Evolutionary conservation across 2,113 vertebrate species (phyloP).

Genomic region (Romanogobio albipinnatus): DNA sequence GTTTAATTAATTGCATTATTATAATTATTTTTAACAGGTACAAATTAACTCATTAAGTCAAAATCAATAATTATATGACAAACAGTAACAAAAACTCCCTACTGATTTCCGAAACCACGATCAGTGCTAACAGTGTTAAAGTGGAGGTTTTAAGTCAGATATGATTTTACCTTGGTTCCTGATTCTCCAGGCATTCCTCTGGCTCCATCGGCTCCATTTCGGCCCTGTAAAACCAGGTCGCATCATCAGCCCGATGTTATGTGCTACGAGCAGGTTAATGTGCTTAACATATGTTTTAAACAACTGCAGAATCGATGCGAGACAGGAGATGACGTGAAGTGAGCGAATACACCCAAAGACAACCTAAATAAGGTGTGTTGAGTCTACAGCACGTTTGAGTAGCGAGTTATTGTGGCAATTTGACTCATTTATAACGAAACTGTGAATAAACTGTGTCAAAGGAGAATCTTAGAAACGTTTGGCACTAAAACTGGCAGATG

Average conservation of each 20-base stretch:
- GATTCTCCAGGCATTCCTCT: slow-evolving; percentile 94
- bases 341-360: slow-evolving; percentile 9
- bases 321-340: slow-evolving; percentile 19
- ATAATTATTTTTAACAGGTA: not conserved
- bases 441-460: slow-evolving; percentile 51
- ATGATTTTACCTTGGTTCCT: slow-evolving; percentile 83
- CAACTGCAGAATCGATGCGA: slow-evolving; percentile 19
- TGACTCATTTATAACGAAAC: slow-evolving; percentile 35
- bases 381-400: slow-evolving; percentile 34
- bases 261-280: slow-evolving; percentile 24
- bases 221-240: slow-evolving; percentile 78
- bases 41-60: not conserved
- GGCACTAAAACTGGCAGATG: slow-evolving; percentile 15
- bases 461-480: slow-evolving; percentile 30
- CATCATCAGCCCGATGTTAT: slow-evolving; percentile 10
- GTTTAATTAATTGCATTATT: too few relatives aligned
- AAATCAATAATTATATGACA: not conserved
- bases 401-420: slow-evolving; percentile 16
- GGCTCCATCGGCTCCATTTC: slow-evolving; percentile 90
- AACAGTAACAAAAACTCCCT: not conserved
- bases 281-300: slow-evolving; percentile 48
- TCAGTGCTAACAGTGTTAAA: not conserved
- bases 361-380: slow-evolving; percentile 35
- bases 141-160: not conserved
- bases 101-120: not conserved